Evolutionary conservation across 2,888 invertebrate genomes (phyloP).

Genomic region (Dasysyrphus albostriatus): DNA sequence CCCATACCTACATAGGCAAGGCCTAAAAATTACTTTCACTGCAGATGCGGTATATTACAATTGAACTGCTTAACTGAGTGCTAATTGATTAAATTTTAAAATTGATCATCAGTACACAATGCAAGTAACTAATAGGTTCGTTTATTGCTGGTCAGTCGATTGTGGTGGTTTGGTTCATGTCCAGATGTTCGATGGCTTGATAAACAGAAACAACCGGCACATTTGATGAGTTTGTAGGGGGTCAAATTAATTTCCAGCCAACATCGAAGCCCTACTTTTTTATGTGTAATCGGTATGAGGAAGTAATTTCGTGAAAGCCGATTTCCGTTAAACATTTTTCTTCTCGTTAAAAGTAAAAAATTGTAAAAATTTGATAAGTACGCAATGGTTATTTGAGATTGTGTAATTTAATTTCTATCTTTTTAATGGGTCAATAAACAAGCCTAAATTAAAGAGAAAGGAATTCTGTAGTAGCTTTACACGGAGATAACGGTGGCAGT

Average conservation of each 20-base stretch:
- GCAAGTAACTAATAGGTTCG: conserved; percentile 36
- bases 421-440: no score
- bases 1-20: no score
- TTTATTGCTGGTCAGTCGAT: background rate
- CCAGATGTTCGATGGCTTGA: conserved; percentile 55
- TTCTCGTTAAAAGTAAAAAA: no score
- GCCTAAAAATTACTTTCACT: conserved; percentile 38
- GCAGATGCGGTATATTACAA: conserved; percentile 11
- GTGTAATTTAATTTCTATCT: no score
- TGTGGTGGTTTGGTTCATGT: background rate
- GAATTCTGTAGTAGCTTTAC: no score
- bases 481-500: no score
- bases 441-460: no score
- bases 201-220: background rate
- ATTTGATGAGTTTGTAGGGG: background rate
- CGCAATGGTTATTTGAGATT: no score
- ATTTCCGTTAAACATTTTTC: no score
- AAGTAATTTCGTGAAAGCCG: no score
- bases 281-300: no score
- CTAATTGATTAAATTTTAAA: conserved; percentile 73
- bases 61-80: conserved; percentile 43
- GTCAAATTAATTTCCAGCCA: conserved; percentile 48
- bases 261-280: background rate
- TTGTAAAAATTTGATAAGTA: no score
- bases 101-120: conserved; percentile 47